These are phyloP conservation scores for Hirtodrosophila cameraria DNA, from an alignment of 2,888 invertebrate genomes.

Conservation along the genomic window DNA sequence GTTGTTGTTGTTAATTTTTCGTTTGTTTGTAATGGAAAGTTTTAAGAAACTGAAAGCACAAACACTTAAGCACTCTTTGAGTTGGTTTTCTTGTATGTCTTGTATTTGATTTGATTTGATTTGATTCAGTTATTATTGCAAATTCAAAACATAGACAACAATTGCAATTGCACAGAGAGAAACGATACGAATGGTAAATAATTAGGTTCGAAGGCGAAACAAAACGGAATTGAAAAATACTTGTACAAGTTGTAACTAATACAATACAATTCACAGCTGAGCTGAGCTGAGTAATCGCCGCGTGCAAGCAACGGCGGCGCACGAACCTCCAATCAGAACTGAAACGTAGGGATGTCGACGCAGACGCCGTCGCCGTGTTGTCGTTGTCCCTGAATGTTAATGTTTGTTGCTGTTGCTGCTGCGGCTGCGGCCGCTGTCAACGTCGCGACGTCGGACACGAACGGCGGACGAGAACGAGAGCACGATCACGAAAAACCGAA, in stretches of 20 bases:
- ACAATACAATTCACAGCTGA: constrained; percentile 61
- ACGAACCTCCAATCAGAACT: constrained; percentile 83
- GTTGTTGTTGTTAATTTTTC: constrained; percentile 4
- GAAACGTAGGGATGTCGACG: constrained; percentile 81
- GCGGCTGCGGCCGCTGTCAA: constrained; percentile 32
- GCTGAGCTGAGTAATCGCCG: constrained; percentile 69
- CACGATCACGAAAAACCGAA: constrained; percentile 58
- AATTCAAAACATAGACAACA: constrained; percentile 51
- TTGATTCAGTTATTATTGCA: constrained; percentile 39
- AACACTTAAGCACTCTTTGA: constrained; percentile 44
- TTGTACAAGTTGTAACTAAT: constrained; percentile 34
- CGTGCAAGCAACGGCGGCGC: constrained; percentile 78
- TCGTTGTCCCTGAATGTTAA: constrained; percentile 73
- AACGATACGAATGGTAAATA: constrained; percentile 25
- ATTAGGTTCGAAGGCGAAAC: constrained; percentile 44
- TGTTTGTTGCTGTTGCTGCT: constrained; percentile 50
- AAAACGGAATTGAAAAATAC: constrained; percentile 49
- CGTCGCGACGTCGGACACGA: constrained; percentile 33
- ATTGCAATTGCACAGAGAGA: constrained; percentile 34
- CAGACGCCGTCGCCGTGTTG: constrained; percentile 70
- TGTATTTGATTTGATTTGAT: constrained; percentile 10
- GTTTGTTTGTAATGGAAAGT: constrained; percentile 35
- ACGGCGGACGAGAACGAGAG: constrained; percentile 56
- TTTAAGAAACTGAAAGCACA: constrained; percentile 46
- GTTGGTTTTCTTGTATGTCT: constrained; percentile 18